Conservation (phyloP, 2,113 vertebrate genomes). For the Lycaon pictus region DNA sequence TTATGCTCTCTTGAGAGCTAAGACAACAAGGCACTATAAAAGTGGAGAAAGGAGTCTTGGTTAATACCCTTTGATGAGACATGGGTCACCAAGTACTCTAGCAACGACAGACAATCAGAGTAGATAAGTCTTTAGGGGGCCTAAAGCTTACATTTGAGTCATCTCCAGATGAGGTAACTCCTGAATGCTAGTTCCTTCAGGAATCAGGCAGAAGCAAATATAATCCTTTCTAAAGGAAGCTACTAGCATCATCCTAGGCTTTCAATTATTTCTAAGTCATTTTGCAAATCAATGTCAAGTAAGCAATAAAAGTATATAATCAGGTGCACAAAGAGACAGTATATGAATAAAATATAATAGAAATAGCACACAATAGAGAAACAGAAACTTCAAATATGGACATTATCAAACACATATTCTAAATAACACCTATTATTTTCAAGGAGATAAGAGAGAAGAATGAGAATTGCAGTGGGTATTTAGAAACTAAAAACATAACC, state of each 20-base stretch:
- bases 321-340: not conserved
- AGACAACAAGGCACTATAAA: not conserved
- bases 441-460: slow-evolving; percentile 17
- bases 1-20: not conserved
- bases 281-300: not conserved
- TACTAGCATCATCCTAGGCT: not conserved
- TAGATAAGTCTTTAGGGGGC: not conserved
- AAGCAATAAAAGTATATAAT: slow-evolving; percentile 33
- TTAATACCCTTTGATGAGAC: not conserved
- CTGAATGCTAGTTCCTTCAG: not conserved
- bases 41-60: not conserved
- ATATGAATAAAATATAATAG: not conserved
- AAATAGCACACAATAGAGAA: not conserved
- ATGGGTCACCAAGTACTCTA: not conserved
- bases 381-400: not conserved
- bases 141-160: not conserved
- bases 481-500: slow-evolving; percentile 19
- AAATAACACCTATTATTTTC: slow-evolving; percentile 11
- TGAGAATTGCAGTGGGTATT: not conserved
- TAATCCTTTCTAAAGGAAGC: not conserved
- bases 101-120: not conserved
- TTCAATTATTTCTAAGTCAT: slow-evolving; percentile 16
- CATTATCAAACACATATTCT: not conserved
- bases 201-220: not conserved
- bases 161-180: not conserved